Evolutionary conservation across 2,888 invertebrate species (phyloP).

Genomic region (Stenodema calcarata): DNA sequence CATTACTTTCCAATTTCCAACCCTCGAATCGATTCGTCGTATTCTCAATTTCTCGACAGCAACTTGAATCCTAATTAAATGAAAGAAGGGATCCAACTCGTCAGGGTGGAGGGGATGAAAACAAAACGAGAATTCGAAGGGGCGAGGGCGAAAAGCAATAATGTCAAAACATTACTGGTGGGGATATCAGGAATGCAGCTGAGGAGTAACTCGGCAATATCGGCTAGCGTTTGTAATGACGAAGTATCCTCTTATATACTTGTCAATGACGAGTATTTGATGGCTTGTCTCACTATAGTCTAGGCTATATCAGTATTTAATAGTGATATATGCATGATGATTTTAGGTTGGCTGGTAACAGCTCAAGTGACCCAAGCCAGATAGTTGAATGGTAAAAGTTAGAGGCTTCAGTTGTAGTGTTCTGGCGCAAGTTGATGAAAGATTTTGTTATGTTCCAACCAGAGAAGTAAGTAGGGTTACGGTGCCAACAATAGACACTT

Average conservation of each 20-base stretch:
- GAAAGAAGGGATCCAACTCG: neutral
- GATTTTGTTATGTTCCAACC: too few relatives aligned
- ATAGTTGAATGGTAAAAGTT: too few relatives aligned
- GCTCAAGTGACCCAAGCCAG: too few relatives aligned
- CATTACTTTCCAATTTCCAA: neutral
- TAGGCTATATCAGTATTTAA: too few relatives aligned
- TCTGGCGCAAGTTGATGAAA: too few relatives aligned
- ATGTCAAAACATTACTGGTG: neutral
- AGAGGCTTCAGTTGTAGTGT: too few relatives aligned
- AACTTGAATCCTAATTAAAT: neutral
- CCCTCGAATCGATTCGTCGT: neutral
- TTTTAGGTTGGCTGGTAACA: too few relatives aligned
- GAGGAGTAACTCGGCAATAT: neutral
- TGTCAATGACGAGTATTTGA: too few relatives aligned
- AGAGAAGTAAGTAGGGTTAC: too few relatives aligned
- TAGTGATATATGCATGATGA: too few relatives aligned
- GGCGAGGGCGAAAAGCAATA: neutral
- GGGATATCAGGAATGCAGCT: neutral
- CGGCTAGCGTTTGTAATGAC: neutral
- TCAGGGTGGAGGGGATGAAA: neutral
- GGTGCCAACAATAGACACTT: neutral
- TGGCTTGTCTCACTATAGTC: too few relatives aligned
- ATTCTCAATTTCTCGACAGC: neutral
- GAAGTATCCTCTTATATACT: too few relatives aligned
- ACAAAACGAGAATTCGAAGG: neutral